Conservation (phyloP, 2,888 invertebrate species). For the Thera britannica region DNA sequence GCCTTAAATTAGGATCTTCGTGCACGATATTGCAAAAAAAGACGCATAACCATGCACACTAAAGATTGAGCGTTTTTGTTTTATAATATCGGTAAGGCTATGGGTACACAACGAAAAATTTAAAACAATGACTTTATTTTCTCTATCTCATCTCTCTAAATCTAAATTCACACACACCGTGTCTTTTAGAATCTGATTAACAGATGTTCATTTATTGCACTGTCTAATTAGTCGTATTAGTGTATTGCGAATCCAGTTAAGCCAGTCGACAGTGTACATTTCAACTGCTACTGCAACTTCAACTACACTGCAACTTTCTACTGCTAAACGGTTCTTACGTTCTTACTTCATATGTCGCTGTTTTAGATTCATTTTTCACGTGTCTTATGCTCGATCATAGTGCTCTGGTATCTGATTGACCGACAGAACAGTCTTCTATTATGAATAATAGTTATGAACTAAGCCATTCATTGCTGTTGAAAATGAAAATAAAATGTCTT, state of each 20-base stretch:
- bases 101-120: not conserved
- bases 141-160: not conserved
- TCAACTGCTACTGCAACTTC: not conserved
- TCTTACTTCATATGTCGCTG: not conserved
- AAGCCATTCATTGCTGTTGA: too few relatives aligned
- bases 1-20: slow-evolving; percentile 76
- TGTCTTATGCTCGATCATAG: not conserved
- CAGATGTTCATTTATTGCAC: not conserved
- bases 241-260: not conserved
- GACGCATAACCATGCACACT: slow-evolving; percentile 16
- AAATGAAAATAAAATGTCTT: too few relatives aligned
- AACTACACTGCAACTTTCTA: not conserved
- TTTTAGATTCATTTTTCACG: not conserved
- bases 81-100: slow-evolving; percentile 8
- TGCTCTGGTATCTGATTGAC: too few relatives aligned
- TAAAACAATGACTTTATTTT: too few relatives aligned
- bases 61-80: slow-evolving; percentile 11
- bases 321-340: not conserved
- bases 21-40: slow-evolving; percentile 59
- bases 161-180: too few relatives aligned
- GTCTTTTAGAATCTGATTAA: not conserved
- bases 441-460: too few relatives aligned
- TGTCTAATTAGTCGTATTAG: slow-evolving; percentile 1
- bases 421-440: too few relatives aligned
- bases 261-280: not conserved